These are phyloP conservation scores for Podarcis lilfordi DNA, from an alignment of 2,797 vertebrate species.

Conservation along the genomic window DNA sequence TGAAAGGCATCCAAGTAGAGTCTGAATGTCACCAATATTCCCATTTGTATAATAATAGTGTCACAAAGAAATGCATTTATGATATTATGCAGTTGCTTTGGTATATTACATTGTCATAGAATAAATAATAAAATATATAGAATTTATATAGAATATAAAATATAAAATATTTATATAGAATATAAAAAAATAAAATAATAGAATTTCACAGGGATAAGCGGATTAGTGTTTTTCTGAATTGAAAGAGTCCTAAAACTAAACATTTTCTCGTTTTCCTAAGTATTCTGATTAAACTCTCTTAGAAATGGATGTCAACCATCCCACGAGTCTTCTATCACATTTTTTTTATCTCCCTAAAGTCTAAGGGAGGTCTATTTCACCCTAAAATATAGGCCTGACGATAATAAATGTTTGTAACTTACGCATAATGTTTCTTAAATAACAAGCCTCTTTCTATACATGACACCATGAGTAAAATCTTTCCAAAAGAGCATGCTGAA, in stretches of 20 bases:
- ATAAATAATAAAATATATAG: too few relatives aligned
- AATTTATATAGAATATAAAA: too few relatives aligned
- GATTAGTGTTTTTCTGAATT: neutral
- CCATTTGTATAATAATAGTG: neutral
- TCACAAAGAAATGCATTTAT: neutral
- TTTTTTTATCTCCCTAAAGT: neutral
- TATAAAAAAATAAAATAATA: too few relatives aligned
- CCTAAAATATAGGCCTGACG: neutral
- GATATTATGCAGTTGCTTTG: conserved; percentile 1
- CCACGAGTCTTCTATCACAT: neutral
- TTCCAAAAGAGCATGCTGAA: neutral
- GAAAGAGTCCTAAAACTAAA: neutral
- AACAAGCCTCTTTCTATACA: conserved; percentile 28
- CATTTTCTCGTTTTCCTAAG: conserved; percentile 9
- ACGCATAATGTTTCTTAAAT: neutral
- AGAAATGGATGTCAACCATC: conserved; percentile 16
- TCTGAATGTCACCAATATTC: conserved; percentile 27
- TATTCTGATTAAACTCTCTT: neutral
- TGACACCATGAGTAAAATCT: neutral
- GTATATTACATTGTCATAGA: conserved; percentile 3
- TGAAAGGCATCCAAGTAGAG: neutral
- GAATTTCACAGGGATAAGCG: neutral
- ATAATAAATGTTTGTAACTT: neutral
- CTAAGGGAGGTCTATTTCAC: neutral
- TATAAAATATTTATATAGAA: too few relatives aligned